Evolutionary conservation across 2,113 vertebrate genomes (phyloP).

Genomic region (Stegostoma tigrinum): DNA sequence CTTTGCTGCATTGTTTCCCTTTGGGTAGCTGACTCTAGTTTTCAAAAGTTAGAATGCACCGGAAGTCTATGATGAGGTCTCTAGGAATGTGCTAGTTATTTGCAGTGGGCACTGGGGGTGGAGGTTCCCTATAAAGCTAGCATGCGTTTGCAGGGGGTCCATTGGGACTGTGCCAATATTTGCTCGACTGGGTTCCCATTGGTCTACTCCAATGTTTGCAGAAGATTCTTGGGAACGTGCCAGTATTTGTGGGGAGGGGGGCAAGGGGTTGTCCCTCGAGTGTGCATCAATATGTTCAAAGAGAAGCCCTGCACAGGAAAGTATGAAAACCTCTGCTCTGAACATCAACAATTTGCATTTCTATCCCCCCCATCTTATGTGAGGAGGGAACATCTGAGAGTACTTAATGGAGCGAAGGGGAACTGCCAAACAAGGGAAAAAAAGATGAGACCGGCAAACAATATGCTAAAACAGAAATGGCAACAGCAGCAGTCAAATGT

Average conservation of each 20-base stretch:
- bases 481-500: background rate
- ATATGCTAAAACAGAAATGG: background rate
- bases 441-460: background rate
- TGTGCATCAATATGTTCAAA: background rate
- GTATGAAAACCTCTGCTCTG: background rate
- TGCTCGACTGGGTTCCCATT: background rate
- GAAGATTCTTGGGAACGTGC: background rate
- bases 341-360: background rate
- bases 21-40: background rate
- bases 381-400: constrained; percentile 9
- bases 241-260: background rate
- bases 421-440: background rate
- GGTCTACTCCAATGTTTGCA: background rate
- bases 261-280: background rate
- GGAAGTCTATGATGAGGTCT: background rate
- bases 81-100: background rate
- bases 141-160: background rate
- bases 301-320: background rate
- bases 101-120: background rate
- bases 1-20: background rate
- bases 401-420: too few relatives aligned
- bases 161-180: background rate
- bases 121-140: background rate
- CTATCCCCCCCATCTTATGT: background rate
- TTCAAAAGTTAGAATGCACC: background rate